Percentiles rank a stretch among this genome's conserved stretches.
These are phyloP conservation scores for Pedetes capensis DNA, from an alignment of 2,113 vertebrate genomes.

Conservation along the genomic window DNA sequence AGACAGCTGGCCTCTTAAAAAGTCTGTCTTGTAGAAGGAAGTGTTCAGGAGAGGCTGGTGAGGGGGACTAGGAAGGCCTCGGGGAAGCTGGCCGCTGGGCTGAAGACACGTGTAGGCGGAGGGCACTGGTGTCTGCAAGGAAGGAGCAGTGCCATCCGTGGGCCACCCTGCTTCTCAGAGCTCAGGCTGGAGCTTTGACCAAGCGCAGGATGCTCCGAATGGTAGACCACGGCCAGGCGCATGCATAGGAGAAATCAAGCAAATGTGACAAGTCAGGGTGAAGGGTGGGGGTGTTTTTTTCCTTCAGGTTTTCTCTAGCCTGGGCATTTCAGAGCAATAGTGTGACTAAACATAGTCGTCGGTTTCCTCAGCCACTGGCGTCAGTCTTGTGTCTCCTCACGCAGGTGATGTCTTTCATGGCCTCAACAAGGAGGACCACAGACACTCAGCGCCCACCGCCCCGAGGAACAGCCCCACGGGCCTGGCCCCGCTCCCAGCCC, in stretches of 20 bases:
- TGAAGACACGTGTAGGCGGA: too few relatives aligned
- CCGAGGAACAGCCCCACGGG: conserved; percentile 91
- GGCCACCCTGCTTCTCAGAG: neutral
- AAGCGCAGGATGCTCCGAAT: neutral
- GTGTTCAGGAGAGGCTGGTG: neutral
- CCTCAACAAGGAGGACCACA: conserved; percentile 93
- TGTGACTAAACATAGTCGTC: too few relatives aligned
- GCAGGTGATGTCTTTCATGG: conserved; percentile 96
- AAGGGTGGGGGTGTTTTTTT: neutral
- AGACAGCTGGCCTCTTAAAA: neutral
- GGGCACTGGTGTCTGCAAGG: too few relatives aligned
- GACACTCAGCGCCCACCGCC: conserved; percentile 87
- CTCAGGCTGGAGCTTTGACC: rapidly evolving
- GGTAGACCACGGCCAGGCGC: rapidly evolving
- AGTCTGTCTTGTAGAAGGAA: neutral
- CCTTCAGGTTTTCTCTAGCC: neutral
- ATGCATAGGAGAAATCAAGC: neutral
- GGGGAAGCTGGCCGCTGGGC: neutral
- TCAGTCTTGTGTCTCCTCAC: neutral
- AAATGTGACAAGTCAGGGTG: neutral
- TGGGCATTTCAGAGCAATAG: neutral
- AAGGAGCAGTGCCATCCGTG: too few relatives aligned
- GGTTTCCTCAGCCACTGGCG: neutral
- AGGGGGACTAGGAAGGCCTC: neutral
- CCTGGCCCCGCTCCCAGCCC: conserved; percentile 88